Percentiles rank a stretch among this genome's conserved stretches.
Evolutionary conservation across 2,113 vertebrate species (phyloP).

Genomic region (Heterotilapia buettikoferi): DNA sequence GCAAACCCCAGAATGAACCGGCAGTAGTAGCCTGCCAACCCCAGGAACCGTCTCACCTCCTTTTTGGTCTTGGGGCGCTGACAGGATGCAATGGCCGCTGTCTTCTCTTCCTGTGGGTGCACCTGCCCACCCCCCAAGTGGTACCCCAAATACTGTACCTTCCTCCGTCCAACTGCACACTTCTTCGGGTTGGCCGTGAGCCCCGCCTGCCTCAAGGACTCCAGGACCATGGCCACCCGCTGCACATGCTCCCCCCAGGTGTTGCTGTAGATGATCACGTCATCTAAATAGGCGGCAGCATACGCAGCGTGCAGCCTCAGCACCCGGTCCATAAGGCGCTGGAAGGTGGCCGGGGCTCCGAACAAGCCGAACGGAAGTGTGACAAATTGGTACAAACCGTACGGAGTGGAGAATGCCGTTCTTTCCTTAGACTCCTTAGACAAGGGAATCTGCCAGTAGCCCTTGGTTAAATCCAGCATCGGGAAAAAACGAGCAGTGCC

Average conservation of each 20-base stretch:
- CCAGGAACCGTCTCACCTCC: too few relatives aligned
- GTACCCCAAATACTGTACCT: neutral
- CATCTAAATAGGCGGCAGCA: neutral
- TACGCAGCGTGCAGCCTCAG: neutral
- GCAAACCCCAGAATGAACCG: neutral
- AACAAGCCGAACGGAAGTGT: neutral
- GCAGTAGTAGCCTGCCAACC: neutral
- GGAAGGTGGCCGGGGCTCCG: neutral
- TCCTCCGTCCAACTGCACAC: neutral
- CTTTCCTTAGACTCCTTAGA: neutral
- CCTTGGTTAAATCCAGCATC: neutral
- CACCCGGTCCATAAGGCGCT: neutral
- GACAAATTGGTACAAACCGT: too few relatives aligned
- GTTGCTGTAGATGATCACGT: neutral
- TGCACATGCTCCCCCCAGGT: neutral
- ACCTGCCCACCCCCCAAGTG: neutral
- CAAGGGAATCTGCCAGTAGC: neutral
- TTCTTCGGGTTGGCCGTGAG: too few relatives aligned
- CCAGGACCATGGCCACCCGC: too few relatives aligned
- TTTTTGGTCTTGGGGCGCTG: too few relatives aligned
- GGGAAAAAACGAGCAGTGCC: neutral
- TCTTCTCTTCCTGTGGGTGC: neutral
- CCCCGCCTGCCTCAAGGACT: too few relatives aligned
- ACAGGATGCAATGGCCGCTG: too few relatives aligned
- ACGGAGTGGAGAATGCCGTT: too few relatives aligned